phyloP scores from a whole-genome alignment of 2,888 invertebrate species.

The Morpho achilles region DNA sequence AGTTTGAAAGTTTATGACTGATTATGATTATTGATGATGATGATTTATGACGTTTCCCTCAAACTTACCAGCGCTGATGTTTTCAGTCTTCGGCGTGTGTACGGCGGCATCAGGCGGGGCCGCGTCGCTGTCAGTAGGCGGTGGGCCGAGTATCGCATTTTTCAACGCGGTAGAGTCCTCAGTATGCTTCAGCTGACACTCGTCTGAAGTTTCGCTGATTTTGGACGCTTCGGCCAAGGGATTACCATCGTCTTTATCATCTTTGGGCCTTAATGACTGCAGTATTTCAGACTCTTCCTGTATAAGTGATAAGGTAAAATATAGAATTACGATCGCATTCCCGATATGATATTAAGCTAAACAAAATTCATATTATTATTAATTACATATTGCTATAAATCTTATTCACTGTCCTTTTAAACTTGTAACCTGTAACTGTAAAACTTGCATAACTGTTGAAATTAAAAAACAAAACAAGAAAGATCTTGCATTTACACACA shows the following conservation, averaged over 20 bases:
- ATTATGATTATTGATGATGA: too few relatives aligned
- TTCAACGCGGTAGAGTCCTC: slow-evolving; percentile 70
- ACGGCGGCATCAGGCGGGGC: slow-evolving; percentile 40
- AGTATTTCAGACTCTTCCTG: slow-evolving; percentile 86
- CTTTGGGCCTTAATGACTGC: slow-evolving; percentile 83
- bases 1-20: too few relatives aligned
- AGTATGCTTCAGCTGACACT: slow-evolving; percentile 58
- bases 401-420: too few relatives aligned
- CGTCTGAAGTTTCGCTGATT: slow-evolving; percentile 52
- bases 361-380: too few relatives aligned
- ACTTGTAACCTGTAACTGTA: too few relatives aligned
- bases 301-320: not conserved
- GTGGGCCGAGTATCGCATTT: slow-evolving; percentile 68
- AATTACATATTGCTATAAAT: too few relatives aligned
- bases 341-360: too few relatives aligned
- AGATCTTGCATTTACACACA: too few relatives aligned
- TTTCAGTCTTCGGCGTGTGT: slow-evolving; percentile 57
- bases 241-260: slow-evolving; percentile 72
- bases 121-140: slow-evolving; percentile 48
- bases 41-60: too few relatives aligned
- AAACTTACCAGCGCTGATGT: slow-evolving; percentile 50
- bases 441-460: too few relatives aligned
- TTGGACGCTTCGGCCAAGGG: slow-evolving; percentile 40
- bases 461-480: too few relatives aligned
- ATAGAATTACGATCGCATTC: too few relatives aligned